Base-by-base conservation (phyloP, 1,140 invertebrate species). In the Diprion similis region DNA sequence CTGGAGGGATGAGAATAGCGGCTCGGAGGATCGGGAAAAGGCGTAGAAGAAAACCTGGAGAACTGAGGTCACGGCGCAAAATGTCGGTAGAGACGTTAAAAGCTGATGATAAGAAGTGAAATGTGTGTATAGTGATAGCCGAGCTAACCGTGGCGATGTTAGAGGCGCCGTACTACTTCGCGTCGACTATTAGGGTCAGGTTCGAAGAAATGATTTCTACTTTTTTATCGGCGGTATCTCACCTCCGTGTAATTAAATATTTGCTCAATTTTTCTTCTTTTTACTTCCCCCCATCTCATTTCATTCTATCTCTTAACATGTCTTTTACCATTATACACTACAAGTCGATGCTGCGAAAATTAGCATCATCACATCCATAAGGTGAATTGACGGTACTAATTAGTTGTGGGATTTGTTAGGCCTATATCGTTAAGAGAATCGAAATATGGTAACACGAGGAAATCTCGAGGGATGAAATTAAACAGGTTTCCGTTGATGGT, bases 151-250 rank as follows among this genome's bases (percentile, higher is more conserved):
- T 37, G 11, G 51, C 51, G n/a, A 8, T 59, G 51, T 59, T 17
- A 15, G 51, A 59, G 51, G 51, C 51, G 51, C 51, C 51, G 51
- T 59, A 17, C n/a, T 4, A 13, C 51, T 59, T 15, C 24, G 24
- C 24, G 24, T 37, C 51, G 11, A 59, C 51, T 59, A 59, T 59
- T 59, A 59, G 51, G 51, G 51, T 59, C 51, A 59, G 51, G 51
- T 59, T 59, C 51, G 51, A 59, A 59, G 51, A 59, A 59, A 6
- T 59, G 51, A 59, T 59, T 59, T 59, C 51, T 59, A 59, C 51
- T 59, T 59, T 59, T 59, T 59, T 37, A 37, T 37, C 24, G 24
- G 24, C 6, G 24, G 24, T 37, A 37, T 37, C 24, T 37, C 24
- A 37, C 24, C 24, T 37, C 24, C 11, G 51, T 59, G 51, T 6